These are phyloP conservation scores for Sycobia sp. DNA, from an alignment of 1,140 invertebrate genomes.

Conservation along the genomic window DNA sequence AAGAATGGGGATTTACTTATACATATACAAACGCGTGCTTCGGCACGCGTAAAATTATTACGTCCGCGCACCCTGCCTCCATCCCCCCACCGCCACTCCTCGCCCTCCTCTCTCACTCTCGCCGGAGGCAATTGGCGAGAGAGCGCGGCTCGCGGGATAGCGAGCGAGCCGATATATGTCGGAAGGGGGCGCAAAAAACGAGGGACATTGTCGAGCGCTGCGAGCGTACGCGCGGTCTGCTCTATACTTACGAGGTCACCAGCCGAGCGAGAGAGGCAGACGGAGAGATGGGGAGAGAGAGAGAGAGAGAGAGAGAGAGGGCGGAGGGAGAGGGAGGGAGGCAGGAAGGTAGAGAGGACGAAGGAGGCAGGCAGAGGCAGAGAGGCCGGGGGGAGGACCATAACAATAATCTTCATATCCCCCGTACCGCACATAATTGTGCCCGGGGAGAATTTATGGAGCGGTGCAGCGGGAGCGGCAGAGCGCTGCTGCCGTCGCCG, in stretches of 20 bases:
- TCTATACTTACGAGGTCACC: slow-evolving; percentile 27
- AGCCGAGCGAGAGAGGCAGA: background rate
- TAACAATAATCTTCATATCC: slow-evolving; percentile 32
- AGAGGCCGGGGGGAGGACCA: background rate
- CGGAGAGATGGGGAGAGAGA: background rate
- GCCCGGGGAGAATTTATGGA: slow-evolving; percentile 31
- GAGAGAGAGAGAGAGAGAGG: background rate
- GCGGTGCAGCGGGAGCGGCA: slow-evolving; percentile 6
- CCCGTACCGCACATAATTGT: slow-evolving; percentile 26
- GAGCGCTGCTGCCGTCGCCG: background rate
- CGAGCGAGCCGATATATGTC: background rate
- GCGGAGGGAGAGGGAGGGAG: background rate
- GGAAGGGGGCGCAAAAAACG: slow-evolving; percentile 6
- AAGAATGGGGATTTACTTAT: background rate
- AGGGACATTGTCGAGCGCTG: slow-evolving; percentile 22
- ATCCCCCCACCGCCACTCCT: no score
- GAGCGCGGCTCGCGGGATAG: background rate
- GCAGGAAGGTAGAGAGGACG: no score
- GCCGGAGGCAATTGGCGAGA: slow-evolving; percentile 23
- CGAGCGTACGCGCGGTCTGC: no score
- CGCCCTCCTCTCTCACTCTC: no score
- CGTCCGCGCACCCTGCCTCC: background rate
- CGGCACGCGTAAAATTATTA: slow-evolving; percentile 13
- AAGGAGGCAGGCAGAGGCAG: no score
- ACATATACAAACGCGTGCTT: no score